These are phyloP conservation scores for Cotesia chilonis DNA, from an alignment of 1,140 invertebrate genomes.

Conservation along the genomic window DNA sequence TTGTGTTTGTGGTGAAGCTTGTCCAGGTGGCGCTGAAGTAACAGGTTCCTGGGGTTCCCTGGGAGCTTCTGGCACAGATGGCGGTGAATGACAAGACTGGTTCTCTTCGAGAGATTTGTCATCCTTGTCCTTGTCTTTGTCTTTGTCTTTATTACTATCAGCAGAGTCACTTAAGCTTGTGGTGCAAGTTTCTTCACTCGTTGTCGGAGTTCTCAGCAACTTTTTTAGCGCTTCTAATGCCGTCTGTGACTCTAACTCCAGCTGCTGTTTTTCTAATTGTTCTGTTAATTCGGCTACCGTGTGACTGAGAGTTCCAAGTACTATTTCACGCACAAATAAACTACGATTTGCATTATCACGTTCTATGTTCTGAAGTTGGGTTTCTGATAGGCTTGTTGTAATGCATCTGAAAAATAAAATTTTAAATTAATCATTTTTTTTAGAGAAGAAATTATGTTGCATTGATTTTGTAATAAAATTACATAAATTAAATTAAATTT, in stretches of 20 bases:
- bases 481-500: too few relatives aligned
- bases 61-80: slow-evolving; percentile 45
- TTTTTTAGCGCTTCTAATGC: slow-evolving; percentile 55
- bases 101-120: slow-evolving; percentile 35
- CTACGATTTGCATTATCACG: slow-evolving; percentile 72
- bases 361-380: slow-evolving; percentile 68
- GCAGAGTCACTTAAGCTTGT: too few relatives aligned
- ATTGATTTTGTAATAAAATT: not conserved
- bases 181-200: slow-evolving; percentile 40
- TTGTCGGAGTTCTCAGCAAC: slow-evolving; percentile 51
- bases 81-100: slow-evolving; percentile 30
- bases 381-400: slow-evolving; percentile 68
- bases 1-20: slow-evolving; percentile 40
- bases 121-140: too few relatives aligned
- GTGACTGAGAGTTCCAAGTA: slow-evolving; percentile 71
- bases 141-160: too few relatives aligned
- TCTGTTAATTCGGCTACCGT: slow-evolving; percentile 60
- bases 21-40: slow-evolving; percentile 38
- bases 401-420: slow-evolving; percentile 67
- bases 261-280: slow-evolving; percentile 43
- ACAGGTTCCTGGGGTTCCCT: too few relatives aligned
- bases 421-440: slow-evolving; percentile 36
- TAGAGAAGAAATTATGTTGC: not conserved
- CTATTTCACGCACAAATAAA: slow-evolving; percentile 75
- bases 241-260: slow-evolving; percentile 53